phyloP scores from a whole-genome alignment of 37 sponge, comb jelly and placozoan genomes.

The Aplysina aerophoba region DNA sequence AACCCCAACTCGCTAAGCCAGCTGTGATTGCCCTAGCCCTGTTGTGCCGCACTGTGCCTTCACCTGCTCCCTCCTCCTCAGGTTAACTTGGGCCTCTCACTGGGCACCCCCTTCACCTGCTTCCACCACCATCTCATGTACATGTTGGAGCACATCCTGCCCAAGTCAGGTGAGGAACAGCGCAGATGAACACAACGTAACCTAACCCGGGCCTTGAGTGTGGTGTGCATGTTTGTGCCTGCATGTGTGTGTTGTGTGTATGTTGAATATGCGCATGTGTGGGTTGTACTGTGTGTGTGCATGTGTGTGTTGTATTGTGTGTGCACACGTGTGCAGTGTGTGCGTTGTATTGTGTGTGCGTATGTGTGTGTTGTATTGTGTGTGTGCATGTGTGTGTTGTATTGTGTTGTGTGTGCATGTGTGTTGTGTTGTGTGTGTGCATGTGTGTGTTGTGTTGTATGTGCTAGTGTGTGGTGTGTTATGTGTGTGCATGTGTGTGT shows the following conservation, averaged over 20 bases:
- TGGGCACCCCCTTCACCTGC: conserved; percentile 70
- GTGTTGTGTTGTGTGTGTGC: too few relatives aligned
- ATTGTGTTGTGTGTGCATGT: too few relatives aligned
- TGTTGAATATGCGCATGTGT: neutral
- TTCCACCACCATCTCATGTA: conserved; percentile 92
- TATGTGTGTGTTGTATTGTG: neutral
- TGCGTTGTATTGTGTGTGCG: neutral
- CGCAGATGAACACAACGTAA: too few relatives aligned
- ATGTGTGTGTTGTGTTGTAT: neutral
- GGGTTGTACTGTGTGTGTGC: conserved; percentile 8
- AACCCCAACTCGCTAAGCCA: too few relatives aligned
- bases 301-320: neutral
- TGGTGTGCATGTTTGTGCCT: too few relatives aligned
- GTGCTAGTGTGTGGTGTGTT: neutral
- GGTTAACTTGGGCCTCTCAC: conserved; percentile 62
- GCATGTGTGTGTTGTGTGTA: neutral
- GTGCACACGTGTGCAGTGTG: neutral
- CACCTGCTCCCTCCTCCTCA: neutral
- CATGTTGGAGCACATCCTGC: conserved; percentile 81
- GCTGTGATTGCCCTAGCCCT: too few relatives aligned
- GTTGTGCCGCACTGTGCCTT: too few relatives aligned
- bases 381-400: neutral
- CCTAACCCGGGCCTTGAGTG: too few relatives aligned
- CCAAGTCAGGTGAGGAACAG: conserved; percentile 49
- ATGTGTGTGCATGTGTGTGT: neutral